Percentiles rank a stretch among this genome's conserved stretches.
phyloP scores from a whole-genome alignment of 1,140 invertebrate genomes.

The Sitobion miscanthi region DNA sequence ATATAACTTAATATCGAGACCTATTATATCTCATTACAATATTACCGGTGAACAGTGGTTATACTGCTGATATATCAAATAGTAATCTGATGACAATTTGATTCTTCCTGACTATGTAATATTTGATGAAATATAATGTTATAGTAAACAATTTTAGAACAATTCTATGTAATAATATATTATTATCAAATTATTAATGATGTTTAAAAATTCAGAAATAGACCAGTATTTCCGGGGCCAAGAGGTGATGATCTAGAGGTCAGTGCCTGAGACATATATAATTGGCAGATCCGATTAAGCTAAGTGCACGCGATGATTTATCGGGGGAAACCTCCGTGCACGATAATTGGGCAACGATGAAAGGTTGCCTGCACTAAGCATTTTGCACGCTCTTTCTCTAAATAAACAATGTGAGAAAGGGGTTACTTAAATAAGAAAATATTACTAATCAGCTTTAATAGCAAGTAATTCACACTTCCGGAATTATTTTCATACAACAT shows the following conservation, averaged over 20 bases:
- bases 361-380: conserved; percentile 9
- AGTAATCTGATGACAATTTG: neutral
- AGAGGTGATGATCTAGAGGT: neutral
- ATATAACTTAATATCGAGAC: too few relatives aligned
- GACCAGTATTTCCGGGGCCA: neutral
- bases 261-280: neutral
- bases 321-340: neutral
- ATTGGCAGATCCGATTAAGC: conserved; percentile 33
- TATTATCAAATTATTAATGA: neutral
- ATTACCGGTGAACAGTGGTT: neutral
- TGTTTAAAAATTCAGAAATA: neutral
- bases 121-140: neutral
- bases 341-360: conserved; percentile 2
- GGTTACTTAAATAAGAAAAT: conserved; percentile 31
- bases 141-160: neutral
- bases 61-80: neutral
- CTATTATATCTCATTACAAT: neutral
- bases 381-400: neutral
- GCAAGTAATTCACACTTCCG: neutral
- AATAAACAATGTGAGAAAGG: neutral
- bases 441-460: conserved; percentile 12
- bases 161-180: neutral
- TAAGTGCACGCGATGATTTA: conserved; percentile 41
- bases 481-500: neutral
- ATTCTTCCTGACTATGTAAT: neutral